phyloP scores from a whole-genome alignment of 37 sponge, comb jelly and placozoan species.

The Haliclona indistincta region DNA sequence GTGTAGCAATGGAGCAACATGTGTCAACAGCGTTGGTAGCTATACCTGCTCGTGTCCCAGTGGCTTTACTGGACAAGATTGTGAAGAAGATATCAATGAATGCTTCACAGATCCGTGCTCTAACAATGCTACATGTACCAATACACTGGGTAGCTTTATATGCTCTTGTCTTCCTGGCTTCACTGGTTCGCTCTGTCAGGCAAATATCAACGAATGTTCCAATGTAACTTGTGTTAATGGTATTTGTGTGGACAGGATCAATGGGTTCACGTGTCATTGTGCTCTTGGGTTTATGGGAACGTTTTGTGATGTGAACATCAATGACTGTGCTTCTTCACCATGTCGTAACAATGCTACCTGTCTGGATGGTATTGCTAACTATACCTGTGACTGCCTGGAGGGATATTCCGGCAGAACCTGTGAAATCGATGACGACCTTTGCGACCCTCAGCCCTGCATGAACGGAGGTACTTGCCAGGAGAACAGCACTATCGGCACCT shows the following conservation, averaged over 20 bases:
- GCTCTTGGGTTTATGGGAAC: constrained; percentile 40
- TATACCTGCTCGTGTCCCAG: constrained; percentile 35
- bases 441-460: constrained; percentile 21
- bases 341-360: constrained; percentile 54
- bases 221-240: constrained; percentile 36
- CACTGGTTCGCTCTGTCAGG: constrained; percentile 40
- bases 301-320: constrained; percentile 43
- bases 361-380: constrained; percentile 19
- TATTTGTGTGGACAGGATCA: constrained; percentile 38
- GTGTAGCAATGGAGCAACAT: constrained; percentile 45
- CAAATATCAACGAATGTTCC: constrained; percentile 35
- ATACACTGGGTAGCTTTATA: constrained; percentile 27
- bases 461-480: constrained; percentile 35
- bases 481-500: too few relatives aligned
- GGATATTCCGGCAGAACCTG: constrained; percentile 38
- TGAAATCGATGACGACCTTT: constrained; percentile 2
- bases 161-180: constrained; percentile 53
- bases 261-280: constrained; percentile 39
- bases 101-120: constrained; percentile 11
- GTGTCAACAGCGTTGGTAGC: constrained; percentile 23
- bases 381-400: constrained; percentile 36
- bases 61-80: constrained; percentile 37
- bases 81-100: constrained; percentile 36
- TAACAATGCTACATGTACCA: constrained; percentile 42
- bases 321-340: constrained; percentile 22